Base-by-base conservation (phyloP, 2,888 invertebrate genomes). In the Drosophila mimetica region DNA sequence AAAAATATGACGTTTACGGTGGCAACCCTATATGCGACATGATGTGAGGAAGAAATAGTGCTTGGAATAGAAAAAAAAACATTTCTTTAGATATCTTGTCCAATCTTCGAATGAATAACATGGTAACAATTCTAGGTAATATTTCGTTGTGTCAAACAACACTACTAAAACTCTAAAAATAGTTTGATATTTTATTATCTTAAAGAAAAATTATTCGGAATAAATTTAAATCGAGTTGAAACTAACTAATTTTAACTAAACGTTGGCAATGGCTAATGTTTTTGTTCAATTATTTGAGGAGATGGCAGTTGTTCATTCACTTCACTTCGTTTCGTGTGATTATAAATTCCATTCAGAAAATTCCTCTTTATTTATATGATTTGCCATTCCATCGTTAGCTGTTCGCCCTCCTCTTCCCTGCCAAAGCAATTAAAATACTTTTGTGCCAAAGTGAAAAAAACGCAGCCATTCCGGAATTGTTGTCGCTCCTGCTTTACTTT, bases 391-490 rank as follows among this genome's bases (percentile, higher is more conserved):
- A 36, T 34, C 36, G 36, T 47, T 48, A 36, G 41, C 42, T 14
- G n/a, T 25, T 22, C 14, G 8, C 25, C 25, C 30, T 28, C 8
- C 65, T n/a, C 30, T 14, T 11, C 37, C 20, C 44, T 30, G 48
- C 71, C 47, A 39, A 70, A 70, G 48, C 34, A 48, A 44, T 54
- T 71, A 71, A 70, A 70, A 63, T 60, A 47, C 61, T 65, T 65
- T 25, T 44, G 25, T 47, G 13, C 22, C 34, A 54, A 48, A 47
- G 47, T 25, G 36, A 36, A 30, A 20, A 41, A 58, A 53, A 53
- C 25, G 42, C 34, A 71, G 42, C 28, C 71, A 61, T 61, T 50
- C 28, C 37, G 22, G 58, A 58, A 69, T 67, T 58, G 46, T 41
- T 52, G 58, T 47, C 42, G 53, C 34, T 46, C 48, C 51, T 65